Evolutionary conservation across 2,797 vertebrate species (phyloP).

Genomic region (Cyprinodon diabolis): DNA sequence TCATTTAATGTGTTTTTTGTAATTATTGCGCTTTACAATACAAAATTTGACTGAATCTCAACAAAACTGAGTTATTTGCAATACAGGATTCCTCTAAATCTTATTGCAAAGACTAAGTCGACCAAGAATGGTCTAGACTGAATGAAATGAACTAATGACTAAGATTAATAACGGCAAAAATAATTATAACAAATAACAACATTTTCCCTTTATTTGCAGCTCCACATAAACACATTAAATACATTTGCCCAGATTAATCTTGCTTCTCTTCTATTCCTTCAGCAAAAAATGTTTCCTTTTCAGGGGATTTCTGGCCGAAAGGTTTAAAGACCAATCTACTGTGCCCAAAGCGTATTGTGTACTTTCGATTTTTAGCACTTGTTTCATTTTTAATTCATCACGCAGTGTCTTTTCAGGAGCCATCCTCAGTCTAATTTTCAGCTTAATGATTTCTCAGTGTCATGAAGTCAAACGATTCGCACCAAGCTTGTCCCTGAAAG

Average conservation of each 20-base stretch:
- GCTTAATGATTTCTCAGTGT: neutral
- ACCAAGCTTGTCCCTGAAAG: neutral
- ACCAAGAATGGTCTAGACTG: neutral
- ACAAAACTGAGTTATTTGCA: neutral
- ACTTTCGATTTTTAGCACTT: neutral
- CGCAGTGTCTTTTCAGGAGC: neutral
- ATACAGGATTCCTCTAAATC: neutral
- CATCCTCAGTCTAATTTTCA: neutral
- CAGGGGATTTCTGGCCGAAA: neutral
- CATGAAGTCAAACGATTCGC: neutral
- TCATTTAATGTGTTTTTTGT: no score
- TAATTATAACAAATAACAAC: neutral
- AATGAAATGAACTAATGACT: neutral
- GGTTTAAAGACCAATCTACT: neutral
- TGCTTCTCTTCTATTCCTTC: neutral
- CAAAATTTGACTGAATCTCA: neutral
- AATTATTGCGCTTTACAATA: neutral
- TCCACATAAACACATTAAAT: conserved; percentile 8
- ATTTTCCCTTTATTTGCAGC: conserved; percentile 4
- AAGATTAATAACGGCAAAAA: neutral
- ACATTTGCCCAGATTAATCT: neutral
- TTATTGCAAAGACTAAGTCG: neutral
- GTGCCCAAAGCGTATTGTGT: neutral
- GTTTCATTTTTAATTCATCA: neutral
- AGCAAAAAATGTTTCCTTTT: neutral